Evolutionary conservation across 2,888 invertebrate genomes (phyloP).

Genomic region (Lycia hirtaria): DNA sequence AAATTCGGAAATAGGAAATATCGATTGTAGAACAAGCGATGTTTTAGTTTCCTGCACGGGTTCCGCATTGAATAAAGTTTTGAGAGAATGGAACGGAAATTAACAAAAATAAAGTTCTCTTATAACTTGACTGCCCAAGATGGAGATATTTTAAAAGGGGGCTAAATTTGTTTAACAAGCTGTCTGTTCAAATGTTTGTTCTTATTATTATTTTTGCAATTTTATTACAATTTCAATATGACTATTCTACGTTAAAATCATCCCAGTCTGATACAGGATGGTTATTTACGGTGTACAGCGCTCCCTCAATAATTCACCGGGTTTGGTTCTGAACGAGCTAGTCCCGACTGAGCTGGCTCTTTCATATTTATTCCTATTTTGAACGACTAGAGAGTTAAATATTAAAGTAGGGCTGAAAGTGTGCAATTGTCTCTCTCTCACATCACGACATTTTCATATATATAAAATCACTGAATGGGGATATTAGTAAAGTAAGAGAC

Average conservation of each 20-base stretch:
- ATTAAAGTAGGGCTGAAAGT: no score
- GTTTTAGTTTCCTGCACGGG: background rate
- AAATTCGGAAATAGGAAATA: slow-evolving; percentile 46
- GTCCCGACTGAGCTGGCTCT: background rate
- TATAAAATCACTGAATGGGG: no score
- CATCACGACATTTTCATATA: no score
- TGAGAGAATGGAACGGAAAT: slow-evolving; percentile 1
- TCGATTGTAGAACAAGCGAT: slow-evolving; percentile 49
- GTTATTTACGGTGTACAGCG: slow-evolving; percentile 34
- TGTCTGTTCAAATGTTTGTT: no score
- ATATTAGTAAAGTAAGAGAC: no score
- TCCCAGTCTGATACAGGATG: slow-evolving; percentile 16
- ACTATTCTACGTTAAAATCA: background rate
- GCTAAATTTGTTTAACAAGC: no score
- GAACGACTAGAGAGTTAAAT: background rate
- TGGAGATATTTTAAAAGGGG: no score
- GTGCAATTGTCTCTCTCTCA: no score
- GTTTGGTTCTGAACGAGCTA: background rate
- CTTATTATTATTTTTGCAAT: no score
- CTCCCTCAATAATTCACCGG: slow-evolving; percentile 35
- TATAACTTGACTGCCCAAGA: no score
- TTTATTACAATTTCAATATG: background rate
- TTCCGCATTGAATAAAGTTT: background rate
- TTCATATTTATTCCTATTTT: background rate
- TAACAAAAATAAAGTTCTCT: no score